Evolutionary conservation across 2,797 vertebrate genomes (phyloP).

Genomic region (Cyprinodon diabolis): DNA sequence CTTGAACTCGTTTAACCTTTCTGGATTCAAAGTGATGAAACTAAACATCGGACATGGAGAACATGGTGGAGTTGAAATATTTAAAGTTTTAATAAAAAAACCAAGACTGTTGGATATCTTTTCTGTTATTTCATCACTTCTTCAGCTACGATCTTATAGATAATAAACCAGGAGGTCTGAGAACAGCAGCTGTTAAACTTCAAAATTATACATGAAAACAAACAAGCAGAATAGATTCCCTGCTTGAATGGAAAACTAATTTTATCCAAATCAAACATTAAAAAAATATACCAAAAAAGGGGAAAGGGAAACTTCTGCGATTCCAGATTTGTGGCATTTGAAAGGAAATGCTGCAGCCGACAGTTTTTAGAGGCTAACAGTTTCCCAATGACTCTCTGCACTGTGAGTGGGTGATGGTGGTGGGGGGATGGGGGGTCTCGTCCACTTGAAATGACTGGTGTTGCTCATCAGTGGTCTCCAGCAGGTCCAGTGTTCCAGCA

Average conservation of each 20-base stretch:
- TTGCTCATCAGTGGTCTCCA: constrained; percentile 61
- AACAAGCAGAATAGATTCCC: constrained; percentile 37
- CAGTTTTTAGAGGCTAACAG: constrained; percentile 55
- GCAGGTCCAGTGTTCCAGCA: constrained; percentile 75
- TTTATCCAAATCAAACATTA: constrained; percentile 60
- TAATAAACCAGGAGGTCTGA: constrained; percentile 4
- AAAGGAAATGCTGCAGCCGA: constrained; percentile 47
- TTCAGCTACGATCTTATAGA: neutral
- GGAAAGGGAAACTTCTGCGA: constrained; percentile 44
- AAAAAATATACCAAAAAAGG: neutral
- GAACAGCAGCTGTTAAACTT: constrained; percentile 29
- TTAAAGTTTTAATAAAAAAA: constrained; percentile 14
- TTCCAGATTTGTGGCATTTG: constrained; percentile 37
- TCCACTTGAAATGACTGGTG: constrained; percentile 68
- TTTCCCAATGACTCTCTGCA: constrained; percentile 58
- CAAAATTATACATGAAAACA: constrained; percentile 24
- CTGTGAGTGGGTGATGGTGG: constrained; percentile 25
- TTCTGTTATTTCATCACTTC: neutral
- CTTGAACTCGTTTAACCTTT: constrained; percentile 39
- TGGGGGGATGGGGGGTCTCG: constrained; percentile 34
- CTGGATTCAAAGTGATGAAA: constrained; percentile 40
- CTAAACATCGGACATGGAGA: neutral
- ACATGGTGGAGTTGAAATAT: neutral
- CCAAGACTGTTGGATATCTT: neutral
- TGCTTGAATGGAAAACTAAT: constrained; percentile 28